Percentiles rank a stretch among this genome's conserved stretches.
Conservation (phyloP, 2,113 vertebrate genomes). For the Forbesichthys papilliferus region DNA sequence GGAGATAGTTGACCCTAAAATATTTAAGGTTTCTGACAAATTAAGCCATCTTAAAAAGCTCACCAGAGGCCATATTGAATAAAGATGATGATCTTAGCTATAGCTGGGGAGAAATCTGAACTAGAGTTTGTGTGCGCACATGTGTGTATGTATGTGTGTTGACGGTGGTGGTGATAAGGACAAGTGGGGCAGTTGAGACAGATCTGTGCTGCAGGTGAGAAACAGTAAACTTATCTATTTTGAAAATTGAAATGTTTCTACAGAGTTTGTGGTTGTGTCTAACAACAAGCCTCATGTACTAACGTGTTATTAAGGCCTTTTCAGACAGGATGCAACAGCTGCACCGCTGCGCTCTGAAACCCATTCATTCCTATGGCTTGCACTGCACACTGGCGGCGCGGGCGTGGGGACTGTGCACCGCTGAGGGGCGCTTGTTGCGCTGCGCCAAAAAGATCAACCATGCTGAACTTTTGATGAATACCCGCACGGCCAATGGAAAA, state of each 20-base stretch:
- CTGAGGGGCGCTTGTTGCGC: too few species aligned
- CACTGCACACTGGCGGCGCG: too few species aligned
- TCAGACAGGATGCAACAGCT: too few species aligned
- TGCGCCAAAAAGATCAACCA: too few species aligned
- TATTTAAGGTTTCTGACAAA: constrained; percentile 56
- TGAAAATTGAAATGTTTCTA: constrained; percentile 25
- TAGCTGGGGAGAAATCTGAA: constrained; percentile 34
- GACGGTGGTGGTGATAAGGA: constrained; percentile 52
- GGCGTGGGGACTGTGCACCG: too few species aligned
- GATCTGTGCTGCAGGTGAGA: constrained; percentile 39
- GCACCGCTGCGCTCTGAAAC: too few species aligned
- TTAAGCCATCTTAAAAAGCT: constrained; percentile 67
- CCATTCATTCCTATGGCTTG: too few species aligned
- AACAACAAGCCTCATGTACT: too few species aligned
- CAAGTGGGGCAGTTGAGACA: constrained; percentile 47
- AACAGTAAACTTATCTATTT: constrained; percentile 36
- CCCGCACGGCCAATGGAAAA: too few species aligned
- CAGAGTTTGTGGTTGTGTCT: neutral
- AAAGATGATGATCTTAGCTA: constrained; percentile 71
- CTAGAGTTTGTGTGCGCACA: constrained; percentile 37
- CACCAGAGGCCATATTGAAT: constrained; percentile 69
- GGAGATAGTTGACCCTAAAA: constrained; percentile 34
- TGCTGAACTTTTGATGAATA: too few species aligned
- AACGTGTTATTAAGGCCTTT: too few species aligned
- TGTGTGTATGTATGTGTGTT: constrained; percentile 11